Conservation (phyloP, 2,797 vertebrate genomes). For the Xenopus petersii region DNA sequence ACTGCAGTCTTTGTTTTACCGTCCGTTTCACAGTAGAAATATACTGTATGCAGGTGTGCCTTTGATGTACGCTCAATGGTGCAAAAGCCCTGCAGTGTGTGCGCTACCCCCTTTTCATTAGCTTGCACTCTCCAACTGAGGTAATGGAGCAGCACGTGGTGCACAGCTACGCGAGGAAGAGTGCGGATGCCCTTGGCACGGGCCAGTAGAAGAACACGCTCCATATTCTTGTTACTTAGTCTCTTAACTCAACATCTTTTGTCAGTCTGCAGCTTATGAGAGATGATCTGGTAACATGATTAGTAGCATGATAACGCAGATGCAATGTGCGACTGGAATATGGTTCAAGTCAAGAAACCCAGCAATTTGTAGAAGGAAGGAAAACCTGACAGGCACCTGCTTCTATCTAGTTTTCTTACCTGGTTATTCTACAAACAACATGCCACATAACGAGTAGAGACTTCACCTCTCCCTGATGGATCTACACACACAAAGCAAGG, state of each 20-base stretch:
- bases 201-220: no score
- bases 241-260: no score
- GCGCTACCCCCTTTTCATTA: neutral
- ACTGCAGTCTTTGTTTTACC: neutral
- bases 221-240: no score
- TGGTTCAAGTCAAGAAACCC: neutral
- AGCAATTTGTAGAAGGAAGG: no score
- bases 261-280: no score
- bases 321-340: neutral
- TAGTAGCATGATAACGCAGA: neutral
- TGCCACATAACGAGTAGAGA: neutral
- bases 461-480: neutral
- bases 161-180: neutral
- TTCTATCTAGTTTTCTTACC: neutral
- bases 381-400: neutral
- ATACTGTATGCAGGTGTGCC: neutral
- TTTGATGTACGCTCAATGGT: neutral
- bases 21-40: neutral
- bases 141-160: neutral
- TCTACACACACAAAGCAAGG: neutral
- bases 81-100: conserved; percentile 4
- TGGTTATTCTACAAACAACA: neutral
- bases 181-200: no score
- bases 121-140: neutral
- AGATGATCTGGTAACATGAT: no score